Evolutionary conservation across 2,888 invertebrate species (phyloP).

Genomic region (Syrista parreyssii): DNA sequence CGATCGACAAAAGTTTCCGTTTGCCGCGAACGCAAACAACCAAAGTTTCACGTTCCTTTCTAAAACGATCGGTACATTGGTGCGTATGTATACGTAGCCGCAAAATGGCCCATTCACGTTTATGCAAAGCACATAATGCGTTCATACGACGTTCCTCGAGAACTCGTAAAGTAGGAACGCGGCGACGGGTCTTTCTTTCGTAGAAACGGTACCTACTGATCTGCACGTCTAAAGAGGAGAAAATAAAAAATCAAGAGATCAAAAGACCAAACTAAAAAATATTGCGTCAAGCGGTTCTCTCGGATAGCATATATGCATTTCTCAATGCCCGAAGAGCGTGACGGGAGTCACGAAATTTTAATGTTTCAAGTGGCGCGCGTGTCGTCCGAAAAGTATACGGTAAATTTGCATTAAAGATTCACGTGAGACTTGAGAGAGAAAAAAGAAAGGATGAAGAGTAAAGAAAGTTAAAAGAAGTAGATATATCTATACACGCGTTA

Average conservation of each 20-base stretch:
- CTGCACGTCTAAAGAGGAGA: neutral
- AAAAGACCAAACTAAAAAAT: neutral
- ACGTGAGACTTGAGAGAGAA: neutral
- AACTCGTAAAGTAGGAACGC: neutral
- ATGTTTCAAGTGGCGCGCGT: constrained; percentile 20
- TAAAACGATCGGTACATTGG: neutral
- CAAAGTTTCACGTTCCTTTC: neutral
- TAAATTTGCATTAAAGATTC: neutral
- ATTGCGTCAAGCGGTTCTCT: neutral
- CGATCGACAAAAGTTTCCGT: constrained; percentile 7
- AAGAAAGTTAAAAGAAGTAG: neutral
- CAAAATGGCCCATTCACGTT: neutral
- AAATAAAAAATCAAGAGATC: neutral
- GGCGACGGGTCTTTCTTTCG: neutral
- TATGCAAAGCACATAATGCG: neutral
- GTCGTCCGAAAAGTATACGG: constrained; percentile 20
- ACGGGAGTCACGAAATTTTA: constrained; percentile 31
- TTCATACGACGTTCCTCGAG: neutral
- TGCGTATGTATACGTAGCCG: neutral
- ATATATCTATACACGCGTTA: neutral
- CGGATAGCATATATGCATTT: constrained; percentile 4
- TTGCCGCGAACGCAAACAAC: neutral
- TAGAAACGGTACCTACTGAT: neutral
- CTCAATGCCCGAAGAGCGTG: constrained; percentile 21
- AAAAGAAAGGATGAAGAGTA: neutral